These are phyloP conservation scores for Aricia artaxerxes DNA, from an alignment of 2,888 invertebrate genomes.

Conservation along the genomic window DNA sequence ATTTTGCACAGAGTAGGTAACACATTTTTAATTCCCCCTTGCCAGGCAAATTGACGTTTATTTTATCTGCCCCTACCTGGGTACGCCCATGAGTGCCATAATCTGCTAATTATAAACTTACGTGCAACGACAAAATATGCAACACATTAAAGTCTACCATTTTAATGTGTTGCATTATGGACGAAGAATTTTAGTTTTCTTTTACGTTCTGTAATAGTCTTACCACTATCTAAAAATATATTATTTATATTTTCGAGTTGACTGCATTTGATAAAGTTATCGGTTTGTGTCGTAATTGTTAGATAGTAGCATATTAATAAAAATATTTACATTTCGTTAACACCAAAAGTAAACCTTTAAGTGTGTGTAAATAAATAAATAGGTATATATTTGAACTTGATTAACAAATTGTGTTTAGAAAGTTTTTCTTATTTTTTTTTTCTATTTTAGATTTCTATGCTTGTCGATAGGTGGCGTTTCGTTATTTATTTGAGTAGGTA, in stretches of 20 bases:
- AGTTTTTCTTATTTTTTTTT: background rate
- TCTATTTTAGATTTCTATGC: background rate
- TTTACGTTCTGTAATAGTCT: background rate
- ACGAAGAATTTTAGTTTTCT: background rate
- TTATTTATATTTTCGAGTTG: background rate
- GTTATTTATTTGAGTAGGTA: background rate
- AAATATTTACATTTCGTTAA: background rate
- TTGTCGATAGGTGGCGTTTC: background rate
- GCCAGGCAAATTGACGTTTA: too few relatives aligned
- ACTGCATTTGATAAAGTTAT: slow-evolving; percentile 5
- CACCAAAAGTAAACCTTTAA: background rate
- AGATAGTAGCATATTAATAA: background rate
- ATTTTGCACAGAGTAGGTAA: too few relatives aligned
- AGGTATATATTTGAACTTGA: too few relatives aligned
- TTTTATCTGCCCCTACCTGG: too few relatives aligned
- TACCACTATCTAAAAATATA: background rate
- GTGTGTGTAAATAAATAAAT: background rate
- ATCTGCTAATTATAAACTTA: too few relatives aligned
- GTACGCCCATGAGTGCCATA: too few relatives aligned
- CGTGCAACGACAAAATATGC: background rate
- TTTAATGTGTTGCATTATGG: too few relatives aligned
- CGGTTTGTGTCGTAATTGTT: background rate
- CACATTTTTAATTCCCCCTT: too few relatives aligned
- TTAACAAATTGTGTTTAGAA: background rate
- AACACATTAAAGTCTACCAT: too few relatives aligned